These are phyloP conservation scores for Meda fulgida DNA, from an alignment of 2,797 vertebrate genomes.

Conservation along the genomic window DNA sequence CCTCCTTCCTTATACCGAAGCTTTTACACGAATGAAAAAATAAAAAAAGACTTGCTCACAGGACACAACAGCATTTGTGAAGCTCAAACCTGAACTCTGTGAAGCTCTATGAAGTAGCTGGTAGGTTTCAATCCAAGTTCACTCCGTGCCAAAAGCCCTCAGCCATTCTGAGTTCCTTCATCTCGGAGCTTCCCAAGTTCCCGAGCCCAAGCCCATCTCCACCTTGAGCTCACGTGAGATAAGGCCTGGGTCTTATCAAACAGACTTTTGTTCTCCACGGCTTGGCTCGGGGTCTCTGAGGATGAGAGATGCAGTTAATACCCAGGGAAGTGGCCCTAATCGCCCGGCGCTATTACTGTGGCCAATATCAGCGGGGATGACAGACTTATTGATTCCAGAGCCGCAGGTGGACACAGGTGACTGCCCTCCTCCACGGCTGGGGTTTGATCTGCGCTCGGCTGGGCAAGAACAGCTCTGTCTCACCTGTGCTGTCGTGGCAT, in stretches of 20 bases:
- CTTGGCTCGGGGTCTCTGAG: conserved; percentile 67
- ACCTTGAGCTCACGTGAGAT: conserved; percentile 49
- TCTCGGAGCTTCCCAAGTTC: conserved; percentile 66
- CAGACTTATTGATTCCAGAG: conserved; percentile 80
- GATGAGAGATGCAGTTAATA: conserved; percentile 80
- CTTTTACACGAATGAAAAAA: conserved; percentile 9
- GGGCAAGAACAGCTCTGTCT: conserved; percentile 57
- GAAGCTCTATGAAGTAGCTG: conserved; percentile 76
- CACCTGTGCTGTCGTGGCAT: conserved; percentile 65
- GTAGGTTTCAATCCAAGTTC: conserved; percentile 68
- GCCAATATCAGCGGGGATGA: conserved; percentile 80
- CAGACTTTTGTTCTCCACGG: conserved; percentile 75
- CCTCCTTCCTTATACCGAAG: not conserved
- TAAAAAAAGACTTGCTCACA: conserved; percentile 35
- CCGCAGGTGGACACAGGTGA: conserved; percentile 64
- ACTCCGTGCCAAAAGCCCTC: conserved; percentile 69
- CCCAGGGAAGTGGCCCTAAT: conserved; percentile 79
- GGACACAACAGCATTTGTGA: conserved; percentile 28
- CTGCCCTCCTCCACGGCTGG: conserved; percentile 58
- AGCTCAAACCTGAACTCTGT: conserved; percentile 42
- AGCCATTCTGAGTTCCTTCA: conserved; percentile 68
- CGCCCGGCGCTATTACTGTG: conserved; percentile 75
- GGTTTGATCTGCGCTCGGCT: conserved; percentile 74
- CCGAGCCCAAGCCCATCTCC: conserved; percentile 54
- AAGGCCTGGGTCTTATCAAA: conserved; percentile 67